Base-by-base conservation (phyloP, 2,797 vertebrate species). In the Enteromius fasciolatus region DNA sequence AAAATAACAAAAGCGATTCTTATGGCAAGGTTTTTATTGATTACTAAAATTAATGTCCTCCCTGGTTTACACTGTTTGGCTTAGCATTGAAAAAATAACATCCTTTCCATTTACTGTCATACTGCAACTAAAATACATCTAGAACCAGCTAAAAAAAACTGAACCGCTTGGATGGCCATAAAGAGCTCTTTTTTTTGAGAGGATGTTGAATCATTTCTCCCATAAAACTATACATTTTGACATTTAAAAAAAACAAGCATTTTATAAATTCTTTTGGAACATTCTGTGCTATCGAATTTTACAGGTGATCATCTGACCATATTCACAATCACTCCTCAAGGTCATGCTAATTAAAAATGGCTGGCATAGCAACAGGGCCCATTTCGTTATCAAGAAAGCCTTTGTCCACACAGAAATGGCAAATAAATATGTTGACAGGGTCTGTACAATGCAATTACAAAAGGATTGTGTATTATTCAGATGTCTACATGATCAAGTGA, bases 11-110 rank as follows among this genome's bases (percentile, higher is more conserved):
- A 77, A 73, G 17, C 25, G 18, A 33, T 36, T 64, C 18, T 66
- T 69, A 20, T 63, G 25, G 14, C 52, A 28, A 66, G 6, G 41
- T 81, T 80, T 83, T 86, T 83, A 80, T 84, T 80, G 61, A 76
- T 82, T 69, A 70, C 31, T 83, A 59, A 86, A 83, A 81, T 28
- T 2, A 44, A 73, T 4, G 3, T 61, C 39, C 41, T 84, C 75
- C 67, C 78, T 82, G 70, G 69, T 39, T 76, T 72, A 64, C 78
- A 84, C 41, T 6, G 69, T 83, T 80, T 78, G 39, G 11, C 78
- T 41, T 78, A 77, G 66, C 64, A 50, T 12, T 69, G 28, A 46
- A 68, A 84, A 67, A 67, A 75, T 66, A 46, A 18, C 36, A 33
- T 61, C 5, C 20, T 54, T 61, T 69, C 67, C 14, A 81, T 64